Conservation (phyloP, 1,140 invertebrate species). For the Kradibia gibbosae region DNA sequence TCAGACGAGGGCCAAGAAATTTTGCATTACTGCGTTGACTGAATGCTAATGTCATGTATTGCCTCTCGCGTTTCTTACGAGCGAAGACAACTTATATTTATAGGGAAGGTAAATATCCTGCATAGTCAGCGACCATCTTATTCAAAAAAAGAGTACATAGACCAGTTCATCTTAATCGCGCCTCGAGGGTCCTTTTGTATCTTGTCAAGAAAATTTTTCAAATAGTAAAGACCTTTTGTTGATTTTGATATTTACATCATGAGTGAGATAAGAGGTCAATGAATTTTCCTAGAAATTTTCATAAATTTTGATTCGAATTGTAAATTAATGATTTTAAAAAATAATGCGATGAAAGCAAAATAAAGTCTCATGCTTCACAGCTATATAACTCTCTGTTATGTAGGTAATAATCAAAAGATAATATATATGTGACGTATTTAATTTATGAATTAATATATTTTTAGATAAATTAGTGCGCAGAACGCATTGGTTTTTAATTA, state of each 20-base stretch:
- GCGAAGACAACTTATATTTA: not conserved
- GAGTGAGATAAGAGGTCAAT: not conserved
- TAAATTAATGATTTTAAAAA: not conserved
- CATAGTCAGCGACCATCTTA: not conserved
- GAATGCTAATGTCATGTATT: not conserved
- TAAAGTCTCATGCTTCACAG: too few relatives aligned
- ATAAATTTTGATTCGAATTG: not conserved
- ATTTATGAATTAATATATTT: too few relatives aligned
- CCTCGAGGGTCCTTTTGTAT: not conserved
- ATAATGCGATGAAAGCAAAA: too few relatives aligned
- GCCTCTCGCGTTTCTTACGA: not conserved
- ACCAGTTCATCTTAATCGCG: not conserved
- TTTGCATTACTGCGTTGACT: not conserved
- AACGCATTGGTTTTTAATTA: too few relatives aligned
- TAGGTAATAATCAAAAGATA: too few relatives aligned
- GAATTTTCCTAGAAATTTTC: not conserved
- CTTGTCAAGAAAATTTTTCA: too few relatives aligned
- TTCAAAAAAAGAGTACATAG: not conserved
- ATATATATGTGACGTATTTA: too few relatives aligned
- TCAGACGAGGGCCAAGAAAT: not conserved
- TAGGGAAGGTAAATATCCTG: not conserved
- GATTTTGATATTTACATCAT: too few relatives aligned
- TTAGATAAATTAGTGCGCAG: too few relatives aligned
- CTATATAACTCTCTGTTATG: too few relatives aligned
- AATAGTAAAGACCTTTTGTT: too few relatives aligned